phyloP scores from a whole-genome alignment of 1,140 invertebrate species.

The Diorhabda elongata region DNA sequence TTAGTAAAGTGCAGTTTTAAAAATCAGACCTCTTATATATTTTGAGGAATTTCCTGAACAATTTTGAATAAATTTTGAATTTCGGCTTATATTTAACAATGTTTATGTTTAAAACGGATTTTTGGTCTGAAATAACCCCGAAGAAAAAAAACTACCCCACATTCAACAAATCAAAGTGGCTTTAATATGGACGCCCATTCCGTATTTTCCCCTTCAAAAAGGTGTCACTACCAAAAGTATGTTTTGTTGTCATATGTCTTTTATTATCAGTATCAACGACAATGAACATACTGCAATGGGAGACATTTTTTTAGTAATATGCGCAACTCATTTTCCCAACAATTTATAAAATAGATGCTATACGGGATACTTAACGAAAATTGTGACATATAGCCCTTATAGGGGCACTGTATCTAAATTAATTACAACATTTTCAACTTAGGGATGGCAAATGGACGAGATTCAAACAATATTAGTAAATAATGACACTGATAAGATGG shows the following conservation, averaged over 20 bases:
- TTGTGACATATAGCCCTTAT: conserved; percentile 12
- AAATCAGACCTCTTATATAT: no score
- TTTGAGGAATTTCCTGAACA: no score
- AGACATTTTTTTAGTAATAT: conserved; percentile 20
- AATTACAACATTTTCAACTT: background rate
- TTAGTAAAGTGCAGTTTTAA: no score
- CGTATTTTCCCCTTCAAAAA: background rate
- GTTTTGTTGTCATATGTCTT: conserved; percentile 38
- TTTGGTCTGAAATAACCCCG: no score
- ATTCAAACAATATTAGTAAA: conserved; percentile 4
- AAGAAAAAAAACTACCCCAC: no score
- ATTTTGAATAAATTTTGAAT: no score
- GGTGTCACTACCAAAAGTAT: conserved; percentile 35
- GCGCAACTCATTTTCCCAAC: conserved; percentile 6
- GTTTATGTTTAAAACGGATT: no score
- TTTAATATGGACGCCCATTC: background rate
- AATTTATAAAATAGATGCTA: conserved; percentile 1
- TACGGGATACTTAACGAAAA: conserved; percentile 5
- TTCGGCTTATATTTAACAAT: no score
- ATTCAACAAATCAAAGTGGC: background rate
- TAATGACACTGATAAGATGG: background rate
- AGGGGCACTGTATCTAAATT: conserved; percentile 9
- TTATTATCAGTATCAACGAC: conserved; percentile 26
- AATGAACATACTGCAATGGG: conserved; percentile 1
- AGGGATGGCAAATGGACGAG: background rate